Evolutionary conservation across 2,113 vertebrate genomes (phyloP).

Genomic region (Phocoena sinus): DNA sequence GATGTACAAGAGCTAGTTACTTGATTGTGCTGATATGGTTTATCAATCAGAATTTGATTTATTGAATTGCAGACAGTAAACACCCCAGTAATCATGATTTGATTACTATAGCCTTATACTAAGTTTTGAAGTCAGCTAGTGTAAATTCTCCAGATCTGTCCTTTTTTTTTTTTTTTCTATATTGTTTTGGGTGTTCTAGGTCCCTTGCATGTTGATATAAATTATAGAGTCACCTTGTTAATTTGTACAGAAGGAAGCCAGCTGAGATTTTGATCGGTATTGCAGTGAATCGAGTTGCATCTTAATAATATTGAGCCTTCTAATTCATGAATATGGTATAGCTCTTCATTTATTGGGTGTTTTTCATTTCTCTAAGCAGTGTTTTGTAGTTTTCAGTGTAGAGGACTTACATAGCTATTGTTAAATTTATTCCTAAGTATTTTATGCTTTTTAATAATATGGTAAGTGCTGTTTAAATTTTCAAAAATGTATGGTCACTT

Average conservation of each 20-base stretch:
- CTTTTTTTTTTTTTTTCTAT: neutral
- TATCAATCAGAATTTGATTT: neutral
- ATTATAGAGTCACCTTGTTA: neutral
- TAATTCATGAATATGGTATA: neutral
- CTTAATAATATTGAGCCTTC: neutral
- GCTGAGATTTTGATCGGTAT: neutral
- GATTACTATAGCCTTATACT: neutral
- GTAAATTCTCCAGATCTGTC: neutral
- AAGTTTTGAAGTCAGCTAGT: neutral
- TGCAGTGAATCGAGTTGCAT: neutral
- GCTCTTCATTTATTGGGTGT: neutral
- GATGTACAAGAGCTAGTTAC: neutral
- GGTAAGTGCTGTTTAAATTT: neutral
- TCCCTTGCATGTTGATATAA: neutral
- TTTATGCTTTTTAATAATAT: neutral
- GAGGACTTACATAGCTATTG: neutral
- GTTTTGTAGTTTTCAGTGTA: neutral
- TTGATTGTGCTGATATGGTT: neutral
- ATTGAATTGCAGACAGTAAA: neutral
- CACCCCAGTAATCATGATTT: neutral
- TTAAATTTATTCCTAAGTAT: neutral
- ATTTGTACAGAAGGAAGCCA: neutral
- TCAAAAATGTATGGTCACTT: neutral
- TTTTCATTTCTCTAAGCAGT: neutral
- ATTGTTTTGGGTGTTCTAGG: neutral